Evolutionary conservation across 2,797 vertebrate species (phyloP), one percentile per base, ranked within the genome.

Genomic region (Sebastes trivittatus): DNA sequence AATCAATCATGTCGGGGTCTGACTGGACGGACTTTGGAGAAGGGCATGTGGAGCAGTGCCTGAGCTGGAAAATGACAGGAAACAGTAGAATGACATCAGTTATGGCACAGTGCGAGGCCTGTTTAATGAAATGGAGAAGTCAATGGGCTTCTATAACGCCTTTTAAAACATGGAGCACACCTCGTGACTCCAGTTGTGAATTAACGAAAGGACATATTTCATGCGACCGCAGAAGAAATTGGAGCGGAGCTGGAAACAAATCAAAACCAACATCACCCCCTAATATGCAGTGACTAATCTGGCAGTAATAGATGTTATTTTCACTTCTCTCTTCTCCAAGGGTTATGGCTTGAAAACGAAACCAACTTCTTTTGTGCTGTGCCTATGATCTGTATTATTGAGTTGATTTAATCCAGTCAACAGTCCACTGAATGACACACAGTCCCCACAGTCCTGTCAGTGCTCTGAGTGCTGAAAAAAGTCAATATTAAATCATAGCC

Each of bases 71-170:
- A 94, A 94, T 89, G 89, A 91, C 91, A 94, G 91, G 90, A 93
- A 94, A 87, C 79, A 85, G 84, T 80, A 58, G 84, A 90, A 92
- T 95, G 90, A 95, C 93, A 94, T 95, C 92, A 95, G 86, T 78
- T 80, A 71, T 89, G 82, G 88, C 80, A 88, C 85, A 91, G 82
- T 60, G 66, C 72, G 49, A 81, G 69, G 80, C 77, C 86, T 92
- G 84, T 93, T 94, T 88, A 90, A 92, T 90, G 76, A 91, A 81
- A 91, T 84, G 80, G 83, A 89, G 91, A 91, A 88, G 87, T 89
- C 88, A 93, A 88, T 83, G 83, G 82, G 64, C 81, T 88, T 94
- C 90, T 93, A 75, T 90, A 82, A 77, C 20, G 72, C 68, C 80
- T 80, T 90, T 89, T 69, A 80, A 92, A 93, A 88, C 83, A 89